A percentile compares a stretch with the other conserved stretches of the same genome.
Evolutionary conservation across 53 echinoderm and acorn worm species (phyloP).

Genomic region (Apostichopus leukothele): DNA sequence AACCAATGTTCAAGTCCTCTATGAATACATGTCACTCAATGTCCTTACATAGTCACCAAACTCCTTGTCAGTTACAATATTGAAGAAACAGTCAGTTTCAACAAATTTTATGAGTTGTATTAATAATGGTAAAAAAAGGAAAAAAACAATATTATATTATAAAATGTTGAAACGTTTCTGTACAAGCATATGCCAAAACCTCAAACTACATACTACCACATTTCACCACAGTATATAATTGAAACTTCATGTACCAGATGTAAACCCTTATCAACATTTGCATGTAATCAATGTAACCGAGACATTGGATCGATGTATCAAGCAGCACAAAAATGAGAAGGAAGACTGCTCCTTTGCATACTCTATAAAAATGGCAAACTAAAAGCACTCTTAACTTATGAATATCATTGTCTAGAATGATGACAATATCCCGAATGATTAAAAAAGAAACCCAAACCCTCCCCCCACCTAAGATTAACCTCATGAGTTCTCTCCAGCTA

Average conservation of each 20-base stretch:
- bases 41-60: not conserved
- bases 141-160: not conserved
- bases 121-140: not conserved
- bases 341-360: slow-evolving; percentile 33
- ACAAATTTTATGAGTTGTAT: not conserved
- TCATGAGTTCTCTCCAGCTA: too few relatives aligned
- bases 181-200: not conserved
- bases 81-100: too few relatives aligned
- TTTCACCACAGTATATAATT: not conserved
- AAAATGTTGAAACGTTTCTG: slow-evolving; percentile 7
- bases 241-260: too few relatives aligned
- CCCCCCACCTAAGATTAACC: too few relatives aligned
- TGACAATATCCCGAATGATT: too few relatives aligned
- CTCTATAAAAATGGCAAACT: not conserved
- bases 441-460: too few relatives aligned
- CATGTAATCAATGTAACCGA: not conserved
- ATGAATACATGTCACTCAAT: not conserved
- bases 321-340: slow-evolving; percentile 35
- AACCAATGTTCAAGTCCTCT: not conserved
- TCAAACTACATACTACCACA: not conserved
- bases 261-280: not conserved
- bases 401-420: too few relatives aligned
- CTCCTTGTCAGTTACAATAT: not conserved
- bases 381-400: too few relatives aligned
- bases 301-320: not conserved